phyloP scores from a whole-genome alignment of 2,797 vertebrate species.

The Huso huso region DNA sequence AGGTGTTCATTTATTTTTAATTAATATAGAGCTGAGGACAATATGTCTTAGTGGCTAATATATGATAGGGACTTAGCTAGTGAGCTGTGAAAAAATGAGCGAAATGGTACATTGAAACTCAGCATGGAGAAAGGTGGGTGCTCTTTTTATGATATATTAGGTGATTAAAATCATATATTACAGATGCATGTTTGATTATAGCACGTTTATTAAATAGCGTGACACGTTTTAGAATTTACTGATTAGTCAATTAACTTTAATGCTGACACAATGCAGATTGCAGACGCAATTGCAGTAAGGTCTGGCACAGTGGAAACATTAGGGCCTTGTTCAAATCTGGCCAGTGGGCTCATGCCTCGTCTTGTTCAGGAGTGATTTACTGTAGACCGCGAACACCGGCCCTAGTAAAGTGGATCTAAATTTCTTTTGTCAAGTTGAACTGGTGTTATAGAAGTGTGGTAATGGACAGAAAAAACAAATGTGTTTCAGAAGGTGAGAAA shows the following conservation, averaged over 20 bases:
- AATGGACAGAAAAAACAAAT: too few relatives aligned
- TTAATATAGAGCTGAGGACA: conserved; percentile 16
- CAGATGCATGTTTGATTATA: conserved; percentile 2
- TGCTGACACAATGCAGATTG: not conserved
- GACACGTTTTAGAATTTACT: not conserved
- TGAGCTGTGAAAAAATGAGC: not conserved
- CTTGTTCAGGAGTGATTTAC: too few relatives aligned
- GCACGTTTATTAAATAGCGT: not conserved
- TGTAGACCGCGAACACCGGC: too few relatives aligned
- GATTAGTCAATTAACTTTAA: not conserved
- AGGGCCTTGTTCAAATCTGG: too few relatives aligned
- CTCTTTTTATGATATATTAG: not conserved
- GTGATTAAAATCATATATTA: not conserved
- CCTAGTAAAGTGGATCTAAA: too few relatives aligned
- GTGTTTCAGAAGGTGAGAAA: too few relatives aligned
- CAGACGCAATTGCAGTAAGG: not conserved
- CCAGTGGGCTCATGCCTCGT: too few relatives aligned
- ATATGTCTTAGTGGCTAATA: not conserved
- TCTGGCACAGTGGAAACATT: too few relatives aligned
- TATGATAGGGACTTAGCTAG: not conserved
- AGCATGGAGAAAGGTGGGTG: not conserved
- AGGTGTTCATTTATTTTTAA: conserved; percentile 39
- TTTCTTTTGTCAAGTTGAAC: too few relatives aligned
- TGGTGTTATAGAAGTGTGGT: too few relatives aligned
- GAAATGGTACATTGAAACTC: not conserved